Conservation (phyloP, 2,113 vertebrate species). For the Crotalus tigris region DNA sequence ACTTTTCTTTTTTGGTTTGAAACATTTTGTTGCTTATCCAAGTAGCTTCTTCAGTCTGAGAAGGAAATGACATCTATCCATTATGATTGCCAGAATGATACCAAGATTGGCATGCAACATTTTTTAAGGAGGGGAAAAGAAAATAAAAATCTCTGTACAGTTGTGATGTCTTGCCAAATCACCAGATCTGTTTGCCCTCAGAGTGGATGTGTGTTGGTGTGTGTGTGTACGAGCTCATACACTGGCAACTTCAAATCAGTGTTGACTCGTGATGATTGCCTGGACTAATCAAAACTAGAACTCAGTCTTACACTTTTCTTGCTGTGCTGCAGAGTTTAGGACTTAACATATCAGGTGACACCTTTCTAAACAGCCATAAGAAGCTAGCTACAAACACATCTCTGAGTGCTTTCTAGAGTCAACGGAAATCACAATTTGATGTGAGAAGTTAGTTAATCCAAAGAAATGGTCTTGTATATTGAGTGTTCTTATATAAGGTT, state of each 20-base stretch:
- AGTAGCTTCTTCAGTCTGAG: neutral
- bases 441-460: neutral
- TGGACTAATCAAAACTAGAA: neutral
- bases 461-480: neutral
- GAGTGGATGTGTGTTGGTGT: neutral
- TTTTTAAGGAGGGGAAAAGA: neutral
- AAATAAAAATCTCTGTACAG: neutral
- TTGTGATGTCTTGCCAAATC: neutral
- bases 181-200: neutral
- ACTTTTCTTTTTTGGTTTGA: neutral
- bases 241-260: neutral
- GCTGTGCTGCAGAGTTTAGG: neutral
- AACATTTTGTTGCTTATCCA: neutral
- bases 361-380: neutral
- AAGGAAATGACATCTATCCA: neutral
- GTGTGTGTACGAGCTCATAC: neutral
- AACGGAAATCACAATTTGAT: neutral
- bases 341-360: neutral
- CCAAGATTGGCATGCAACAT: neutral
- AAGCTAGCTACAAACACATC: neutral
- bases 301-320: neutral
- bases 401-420: neutral
- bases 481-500: neutral
- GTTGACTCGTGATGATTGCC: neutral
- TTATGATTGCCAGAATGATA: neutral